phyloP scores from a whole-genome alignment of 2,797 vertebrate genomes.

The Remorina albescens region DNA sequence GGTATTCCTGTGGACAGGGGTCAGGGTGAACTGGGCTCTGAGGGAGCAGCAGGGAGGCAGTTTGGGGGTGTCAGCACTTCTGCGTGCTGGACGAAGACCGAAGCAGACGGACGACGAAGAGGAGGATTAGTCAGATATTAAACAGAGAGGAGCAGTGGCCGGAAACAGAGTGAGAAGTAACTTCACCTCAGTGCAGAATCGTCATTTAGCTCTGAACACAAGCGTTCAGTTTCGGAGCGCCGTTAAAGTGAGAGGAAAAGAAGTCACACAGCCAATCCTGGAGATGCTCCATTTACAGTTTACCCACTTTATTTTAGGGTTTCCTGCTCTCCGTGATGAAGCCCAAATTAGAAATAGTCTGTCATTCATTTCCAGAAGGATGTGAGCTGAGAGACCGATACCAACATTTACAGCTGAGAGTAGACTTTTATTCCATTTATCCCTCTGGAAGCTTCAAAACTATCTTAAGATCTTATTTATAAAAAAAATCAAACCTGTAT shows the following conservation, averaged over 20 bases:
- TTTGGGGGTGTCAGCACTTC: conserved; percentile 54
- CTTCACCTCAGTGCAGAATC: conserved; percentile 8
- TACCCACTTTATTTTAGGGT: no score
- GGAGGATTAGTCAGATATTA: conserved; percentile 47
- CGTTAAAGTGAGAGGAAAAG: background rate
- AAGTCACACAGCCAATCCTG: background rate
- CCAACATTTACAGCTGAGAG: no score
- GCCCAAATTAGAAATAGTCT: conserved; percentile 19
- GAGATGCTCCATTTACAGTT: conserved; percentile 28
- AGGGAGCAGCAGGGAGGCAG: conserved; percentile 58
- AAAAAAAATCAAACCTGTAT: background rate
- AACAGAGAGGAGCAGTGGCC: conserved; percentile 46
- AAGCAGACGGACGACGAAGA: conserved; percentile 41
- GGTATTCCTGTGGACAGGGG: conserved; percentile 60
- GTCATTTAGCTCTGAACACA: conserved; percentile 1
- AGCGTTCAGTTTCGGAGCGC: background rate
- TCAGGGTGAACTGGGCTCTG: conserved; percentile 51
- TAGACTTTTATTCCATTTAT: no score
- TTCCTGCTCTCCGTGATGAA: conserved; percentile 1
- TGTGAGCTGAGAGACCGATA: background rate
- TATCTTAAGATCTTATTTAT: background rate
- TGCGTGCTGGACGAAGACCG: conserved; percentile 37
- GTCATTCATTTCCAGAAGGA: conserved; percentile 11
- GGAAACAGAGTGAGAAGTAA: conserved; percentile 29
- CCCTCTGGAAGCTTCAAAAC: background rate